Evolutionary conservation across 2,797 vertebrate species (phyloP).

Genomic region (Vespertilio murinus): DNA sequence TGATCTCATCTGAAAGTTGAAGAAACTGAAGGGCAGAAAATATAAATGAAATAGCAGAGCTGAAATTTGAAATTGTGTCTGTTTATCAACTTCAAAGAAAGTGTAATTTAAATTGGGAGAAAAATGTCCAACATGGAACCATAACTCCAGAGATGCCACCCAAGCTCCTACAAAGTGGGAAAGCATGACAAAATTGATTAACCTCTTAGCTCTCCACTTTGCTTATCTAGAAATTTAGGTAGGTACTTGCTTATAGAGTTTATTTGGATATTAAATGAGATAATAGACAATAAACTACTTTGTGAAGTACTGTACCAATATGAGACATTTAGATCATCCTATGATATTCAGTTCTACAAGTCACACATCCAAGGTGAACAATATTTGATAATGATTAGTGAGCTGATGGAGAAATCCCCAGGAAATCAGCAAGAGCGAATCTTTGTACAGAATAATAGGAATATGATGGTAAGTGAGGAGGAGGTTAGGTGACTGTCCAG

Average conservation of each 20-base stretch:
- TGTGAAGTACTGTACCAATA: neutral
- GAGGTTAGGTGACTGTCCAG: neutral
- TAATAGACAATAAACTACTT: neutral
- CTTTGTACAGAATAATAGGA: neutral
- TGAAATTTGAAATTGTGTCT: neutral
- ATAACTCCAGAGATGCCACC: neutral
- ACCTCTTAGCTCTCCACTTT: neutral
- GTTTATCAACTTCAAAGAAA: neutral
- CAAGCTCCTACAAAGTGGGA: neutral
- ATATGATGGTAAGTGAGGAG: neutral
- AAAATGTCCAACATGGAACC: neutral
- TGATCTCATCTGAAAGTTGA: neutral
- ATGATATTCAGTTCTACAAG: neutral
- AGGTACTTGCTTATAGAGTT: neutral
- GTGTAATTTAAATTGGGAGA: neutral
- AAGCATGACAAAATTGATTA: neutral
- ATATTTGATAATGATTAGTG: neutral
- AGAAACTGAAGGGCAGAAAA: slow-evolving; percentile 24
- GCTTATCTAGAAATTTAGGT: neutral
- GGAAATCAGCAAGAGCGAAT: neutral
- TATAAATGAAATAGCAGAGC: neutral
- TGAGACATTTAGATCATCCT: neutral
- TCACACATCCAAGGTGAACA: neutral
- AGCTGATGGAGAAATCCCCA: neutral
- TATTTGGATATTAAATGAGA: neutral